Evolutionary conservation across 2,797 vertebrate species (phyloP).

Genomic region (Furcifer pardalis): DNA sequence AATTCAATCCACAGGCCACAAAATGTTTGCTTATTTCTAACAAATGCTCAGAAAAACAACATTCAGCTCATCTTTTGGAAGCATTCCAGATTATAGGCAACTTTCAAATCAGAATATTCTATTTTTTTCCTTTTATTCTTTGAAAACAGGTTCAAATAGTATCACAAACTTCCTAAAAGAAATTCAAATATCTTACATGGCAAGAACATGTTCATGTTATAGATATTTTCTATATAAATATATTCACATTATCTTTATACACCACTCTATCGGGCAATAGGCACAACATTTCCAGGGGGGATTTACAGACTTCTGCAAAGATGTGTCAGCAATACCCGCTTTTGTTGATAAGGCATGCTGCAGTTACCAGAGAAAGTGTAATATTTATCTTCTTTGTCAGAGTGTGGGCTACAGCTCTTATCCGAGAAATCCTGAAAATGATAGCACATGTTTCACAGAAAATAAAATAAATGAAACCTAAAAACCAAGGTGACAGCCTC

Average conservation of each 20-base stretch:
- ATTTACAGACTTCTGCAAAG: slow-evolving; percentile 63
- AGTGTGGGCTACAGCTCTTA: slow-evolving; percentile 38
- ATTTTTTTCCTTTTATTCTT: slow-evolving; percentile 60
- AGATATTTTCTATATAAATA: slow-evolving; percentile 41
- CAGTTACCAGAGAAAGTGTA: slow-evolving; percentile 41
- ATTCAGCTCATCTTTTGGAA: slow-evolving; percentile 13
- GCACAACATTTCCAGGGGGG: slow-evolving; percentile 63
- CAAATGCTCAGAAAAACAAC: not conserved
- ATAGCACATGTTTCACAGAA: slow-evolving; percentile 50
- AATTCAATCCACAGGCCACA: slow-evolving; percentile 1
- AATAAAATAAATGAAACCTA: slow-evolving; percentile 35
- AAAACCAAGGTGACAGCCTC: slow-evolving; percentile 48
- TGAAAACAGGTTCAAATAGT: slow-evolving; percentile 59
- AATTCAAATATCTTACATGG: slow-evolving; percentile 39
- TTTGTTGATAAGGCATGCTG: slow-evolving; percentile 37
- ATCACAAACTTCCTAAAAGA: slow-evolving; percentile 48
- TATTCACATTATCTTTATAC: slow-evolving; percentile 56
- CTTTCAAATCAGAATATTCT: slow-evolving; percentile 53
- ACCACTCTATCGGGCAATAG: slow-evolving; percentile 58
- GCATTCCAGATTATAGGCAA: not conserved
- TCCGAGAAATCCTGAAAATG: slow-evolving; percentile 64
- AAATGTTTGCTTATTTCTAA: not conserved
- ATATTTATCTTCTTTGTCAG: slow-evolving; percentile 49
- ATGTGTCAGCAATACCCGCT: slow-evolving; percentile 43
- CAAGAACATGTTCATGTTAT: slow-evolving; percentile 45